A percentile compares a stretch with the other conserved stretches of the same genome.
phyloP scores from a whole-genome alignment of 2,888 invertebrate species.

The Neria commutata region DNA sequence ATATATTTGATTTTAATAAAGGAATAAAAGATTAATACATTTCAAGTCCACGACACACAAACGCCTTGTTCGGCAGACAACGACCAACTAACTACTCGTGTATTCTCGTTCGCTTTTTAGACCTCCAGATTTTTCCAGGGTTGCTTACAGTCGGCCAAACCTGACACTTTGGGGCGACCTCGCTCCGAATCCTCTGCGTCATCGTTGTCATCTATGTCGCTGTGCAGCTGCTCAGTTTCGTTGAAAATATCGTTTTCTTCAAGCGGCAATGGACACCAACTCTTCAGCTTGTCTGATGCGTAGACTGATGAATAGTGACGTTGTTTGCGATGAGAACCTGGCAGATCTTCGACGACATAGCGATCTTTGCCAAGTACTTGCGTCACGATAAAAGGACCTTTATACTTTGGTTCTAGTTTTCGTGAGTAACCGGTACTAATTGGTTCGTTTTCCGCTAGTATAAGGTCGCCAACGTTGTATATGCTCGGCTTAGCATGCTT shows the following conservation, averaged over 20 bases:
- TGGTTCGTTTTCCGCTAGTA: constrained; percentile 24
- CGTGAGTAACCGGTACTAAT: constrained; percentile 28
- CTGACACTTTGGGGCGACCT: background rate
- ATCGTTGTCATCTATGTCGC: background rate
- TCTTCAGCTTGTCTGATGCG: constrained; percentile 28
- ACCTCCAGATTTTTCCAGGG: too few relatives aligned
- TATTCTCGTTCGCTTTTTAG: too few relatives aligned
- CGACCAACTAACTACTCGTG: too few relatives aligned
- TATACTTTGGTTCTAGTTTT: constrained; percentile 25
- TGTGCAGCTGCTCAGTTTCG: too few relatives aligned
- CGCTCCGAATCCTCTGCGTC: background rate
- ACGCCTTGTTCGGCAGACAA: too few relatives aligned
- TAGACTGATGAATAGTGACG: constrained; percentile 25
- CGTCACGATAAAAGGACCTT: too few relatives aligned
- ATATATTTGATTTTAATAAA: too few relatives aligned
- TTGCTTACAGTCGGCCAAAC: background rate
- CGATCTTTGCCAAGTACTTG: too few relatives aligned
- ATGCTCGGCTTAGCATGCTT: constrained; percentile 6
- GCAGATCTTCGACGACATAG: constrained; percentile 28
- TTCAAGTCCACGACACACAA: too few relatives aligned
- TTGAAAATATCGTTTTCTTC: background rate
- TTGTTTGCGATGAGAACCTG: constrained; percentile 16
- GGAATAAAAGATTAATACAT: too few relatives aligned
- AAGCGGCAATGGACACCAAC: constrained; percentile 17
- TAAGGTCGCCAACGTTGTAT: constrained; percentile 14